Evolutionary conservation across 2,888 invertebrate genomes (phyloP).

Genomic region (Papilio gigon): DNA sequence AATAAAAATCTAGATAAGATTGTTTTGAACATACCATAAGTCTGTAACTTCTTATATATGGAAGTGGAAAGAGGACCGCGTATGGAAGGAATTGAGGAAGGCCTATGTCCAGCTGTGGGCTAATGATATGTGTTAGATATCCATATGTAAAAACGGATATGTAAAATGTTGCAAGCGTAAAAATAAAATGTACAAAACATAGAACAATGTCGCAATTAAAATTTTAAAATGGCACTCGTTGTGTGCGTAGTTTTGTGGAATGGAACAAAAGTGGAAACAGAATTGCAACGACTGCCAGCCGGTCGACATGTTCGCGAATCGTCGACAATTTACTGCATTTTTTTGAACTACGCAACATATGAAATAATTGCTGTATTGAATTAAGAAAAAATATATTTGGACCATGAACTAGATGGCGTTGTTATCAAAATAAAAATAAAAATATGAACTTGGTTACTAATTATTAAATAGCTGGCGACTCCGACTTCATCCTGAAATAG

Average conservation of each 20-base stretch:
- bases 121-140: no score
- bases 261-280: slow-evolving; percentile 4
- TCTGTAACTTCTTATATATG: no score
- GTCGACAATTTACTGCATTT: not conserved
- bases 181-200: slow-evolving; percentile 8
- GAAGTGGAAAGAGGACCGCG: no score
- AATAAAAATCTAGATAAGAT: no score
- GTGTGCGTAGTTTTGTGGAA: slow-evolving; percentile 8
- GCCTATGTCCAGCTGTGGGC: no score
- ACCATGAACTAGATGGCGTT: not conserved
- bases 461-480: no score
- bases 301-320: not conserved
- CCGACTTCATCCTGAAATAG: no score
- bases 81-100: no score
- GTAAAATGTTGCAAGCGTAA: not conserved
- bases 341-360: not conserved
- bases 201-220: slow-evolving; percentile 18
- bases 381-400: not conserved
- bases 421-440: no score
- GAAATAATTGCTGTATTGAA: not conserved
- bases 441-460: no score
- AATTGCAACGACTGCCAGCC: not conserved
- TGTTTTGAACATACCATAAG: no score
- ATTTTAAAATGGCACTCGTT: slow-evolving; percentile 13
- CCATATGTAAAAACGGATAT: no score